phyloP scores from a whole-genome alignment of 2,113 vertebrate genomes.

The Ptilorrhoa leucosticta region DNA sequence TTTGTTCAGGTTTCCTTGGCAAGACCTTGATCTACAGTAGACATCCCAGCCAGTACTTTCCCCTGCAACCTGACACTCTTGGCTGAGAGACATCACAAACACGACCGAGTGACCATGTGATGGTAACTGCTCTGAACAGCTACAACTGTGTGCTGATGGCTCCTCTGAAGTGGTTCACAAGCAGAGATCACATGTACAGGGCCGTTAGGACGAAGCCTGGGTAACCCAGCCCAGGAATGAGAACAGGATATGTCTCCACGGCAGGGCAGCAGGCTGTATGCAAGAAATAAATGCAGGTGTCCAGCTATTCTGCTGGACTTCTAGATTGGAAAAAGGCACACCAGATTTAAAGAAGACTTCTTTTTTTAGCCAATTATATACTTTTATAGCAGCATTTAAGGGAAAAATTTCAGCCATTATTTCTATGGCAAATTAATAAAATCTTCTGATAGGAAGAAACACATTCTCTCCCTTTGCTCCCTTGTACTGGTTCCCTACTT shows the following conservation, averaged over 20 bases:
- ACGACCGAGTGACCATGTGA: constrained; percentile 14
- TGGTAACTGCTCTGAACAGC: not conserved
- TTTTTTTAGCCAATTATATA: not conserved
- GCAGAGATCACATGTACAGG: not conserved
- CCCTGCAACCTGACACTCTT: constrained; percentile 68
- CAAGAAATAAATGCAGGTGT: not conserved
- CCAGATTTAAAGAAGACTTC: not conserved
- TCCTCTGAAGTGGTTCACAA: not conserved
- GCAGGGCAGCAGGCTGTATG: not conserved
- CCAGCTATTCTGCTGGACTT: not conserved
- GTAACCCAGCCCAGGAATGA: not conserved
- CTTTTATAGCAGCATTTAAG: not conserved
- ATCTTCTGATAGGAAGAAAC: not conserved
- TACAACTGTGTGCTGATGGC: not conserved
- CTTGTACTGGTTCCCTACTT: not conserved
- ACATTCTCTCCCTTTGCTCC: not conserved
- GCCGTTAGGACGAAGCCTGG: not conserved
- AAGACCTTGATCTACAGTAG: constrained; percentile 40
- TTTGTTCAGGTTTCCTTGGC: constrained; percentile 68
- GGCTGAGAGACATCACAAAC: constrained; percentile 64
- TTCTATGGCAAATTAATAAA: not conserved
- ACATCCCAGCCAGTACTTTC: constrained; percentile 40
- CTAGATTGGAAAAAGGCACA: not conserved
- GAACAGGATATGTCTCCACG: not conserved
- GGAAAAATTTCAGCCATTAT: not conserved